A percentile compares a stretch with the other conserved stretches of the same genome.
These are phyloP conservation scores for Ophonus ardosiacus DNA, from an alignment of 2,888 invertebrate genomes.

Conservation along the genomic window DNA sequence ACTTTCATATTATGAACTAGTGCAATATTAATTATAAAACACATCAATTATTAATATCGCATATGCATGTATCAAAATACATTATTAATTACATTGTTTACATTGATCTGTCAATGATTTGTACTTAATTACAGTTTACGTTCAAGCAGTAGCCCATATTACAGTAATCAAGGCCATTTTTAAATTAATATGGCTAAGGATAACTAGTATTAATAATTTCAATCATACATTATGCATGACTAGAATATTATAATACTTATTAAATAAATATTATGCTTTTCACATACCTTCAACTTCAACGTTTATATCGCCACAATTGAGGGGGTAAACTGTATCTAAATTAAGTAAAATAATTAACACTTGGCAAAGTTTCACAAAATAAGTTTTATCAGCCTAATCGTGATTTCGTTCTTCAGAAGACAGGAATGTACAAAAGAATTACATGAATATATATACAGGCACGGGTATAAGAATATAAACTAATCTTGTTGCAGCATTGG, in stretches of 20 bases:
- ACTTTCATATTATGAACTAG: no score
- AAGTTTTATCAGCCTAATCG: no score
- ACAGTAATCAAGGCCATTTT: constrained; percentile 5
- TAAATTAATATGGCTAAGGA: neutral
- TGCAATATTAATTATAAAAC: constrained; percentile 32
- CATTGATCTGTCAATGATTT: neutral
- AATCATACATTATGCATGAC: neutral
- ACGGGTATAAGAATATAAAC: no score
- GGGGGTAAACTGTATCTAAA: no score
- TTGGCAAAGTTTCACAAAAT: no score
- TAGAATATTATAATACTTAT: constrained; percentile 8
- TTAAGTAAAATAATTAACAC: no score
- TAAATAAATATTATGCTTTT: constrained; percentile 1
- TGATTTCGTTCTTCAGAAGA: no score
- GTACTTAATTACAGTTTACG: neutral
- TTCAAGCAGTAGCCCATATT: neutral
- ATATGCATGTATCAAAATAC: constrained; percentile 1
- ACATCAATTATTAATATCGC: constrained; percentile 1
- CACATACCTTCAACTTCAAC: no score
- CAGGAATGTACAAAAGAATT: no score
- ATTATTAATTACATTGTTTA: constrained; percentile 22
- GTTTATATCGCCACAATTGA: no score
- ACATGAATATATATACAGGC: no score
- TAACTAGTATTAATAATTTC: neutral
- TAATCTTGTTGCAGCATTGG: no score